Conservation (phyloP, 2,113 vertebrate species). For the Notarius lentiginosus region DNA sequence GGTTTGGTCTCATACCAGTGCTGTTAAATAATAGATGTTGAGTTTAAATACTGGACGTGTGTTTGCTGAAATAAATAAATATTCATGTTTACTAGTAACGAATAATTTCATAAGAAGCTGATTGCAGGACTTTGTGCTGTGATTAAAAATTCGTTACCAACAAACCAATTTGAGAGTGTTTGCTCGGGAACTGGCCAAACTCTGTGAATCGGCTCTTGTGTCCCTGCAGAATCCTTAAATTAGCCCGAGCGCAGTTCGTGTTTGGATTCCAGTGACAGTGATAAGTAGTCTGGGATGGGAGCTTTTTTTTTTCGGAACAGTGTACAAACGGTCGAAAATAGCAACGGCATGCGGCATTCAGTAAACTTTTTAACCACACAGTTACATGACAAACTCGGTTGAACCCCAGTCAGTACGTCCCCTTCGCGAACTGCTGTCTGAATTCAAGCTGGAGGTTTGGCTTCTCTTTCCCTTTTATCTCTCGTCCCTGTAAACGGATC, state of each 20-base stretch:
- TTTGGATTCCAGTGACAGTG: conserved; percentile 25
- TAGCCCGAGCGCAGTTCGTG: conserved; percentile 10
- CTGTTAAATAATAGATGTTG: neutral
- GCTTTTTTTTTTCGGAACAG: neutral
- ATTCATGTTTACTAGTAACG: neutral
- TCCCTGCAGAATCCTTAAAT: conserved; percentile 27
- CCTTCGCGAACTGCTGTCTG: conserved; percentile 4
- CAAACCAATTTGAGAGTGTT: neutral
- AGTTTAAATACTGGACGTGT: neutral
- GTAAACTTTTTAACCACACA: conserved; percentile 39
- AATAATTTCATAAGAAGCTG: neutral
- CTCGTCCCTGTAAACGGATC: conserved; percentile 46
- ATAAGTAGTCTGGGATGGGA: conserved; percentile 2
- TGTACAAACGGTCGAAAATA: conserved; percentile 32
- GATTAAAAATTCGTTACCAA: neutral
- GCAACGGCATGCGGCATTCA: conserved; percentile 36
- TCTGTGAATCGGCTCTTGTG: conserved; percentile 1
- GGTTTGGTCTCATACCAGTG: neutral
- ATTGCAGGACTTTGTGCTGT: neutral
- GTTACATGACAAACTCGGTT: conserved; percentile 36
- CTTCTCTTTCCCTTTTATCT: conserved; percentile 46
- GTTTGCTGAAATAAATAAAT: neutral
- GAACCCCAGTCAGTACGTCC: neutral
- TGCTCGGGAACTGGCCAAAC: neutral
- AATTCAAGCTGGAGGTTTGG: conserved; percentile 15